phyloP scores from a whole-genome alignment of 1,140 invertebrate species.

The Trachymyrmex cornetzi region DNA sequence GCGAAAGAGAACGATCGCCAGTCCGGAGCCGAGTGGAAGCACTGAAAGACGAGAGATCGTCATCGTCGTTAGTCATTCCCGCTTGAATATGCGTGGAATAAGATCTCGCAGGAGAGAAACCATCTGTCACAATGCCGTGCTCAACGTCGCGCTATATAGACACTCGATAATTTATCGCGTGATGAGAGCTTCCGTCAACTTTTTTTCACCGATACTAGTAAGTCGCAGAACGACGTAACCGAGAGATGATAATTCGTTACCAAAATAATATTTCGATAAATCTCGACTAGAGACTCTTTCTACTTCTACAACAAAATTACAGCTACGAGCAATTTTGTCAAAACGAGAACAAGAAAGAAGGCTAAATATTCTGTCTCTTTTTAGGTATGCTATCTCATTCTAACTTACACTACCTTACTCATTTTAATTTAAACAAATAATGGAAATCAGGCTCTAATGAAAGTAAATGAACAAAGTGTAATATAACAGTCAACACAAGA shows the following conservation, averaged over 20 bases:
- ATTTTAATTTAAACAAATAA: no score
- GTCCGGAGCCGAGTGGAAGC: conserved; percentile 54
- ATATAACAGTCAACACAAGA: no score
- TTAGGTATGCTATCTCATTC: no score
- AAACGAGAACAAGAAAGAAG: no score
- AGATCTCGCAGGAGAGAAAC: conserved; percentile 26
- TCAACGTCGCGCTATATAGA: conserved; percentile 33
- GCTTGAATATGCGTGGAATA: conserved; percentile 28
- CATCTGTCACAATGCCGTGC: conserved; percentile 3
- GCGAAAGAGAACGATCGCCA: conserved; percentile 63
- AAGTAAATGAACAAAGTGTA: no score
- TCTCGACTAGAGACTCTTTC: neutral
- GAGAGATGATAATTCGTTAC: neutral
- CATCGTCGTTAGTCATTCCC: conserved; percentile 71
- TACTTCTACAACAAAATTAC: no score
- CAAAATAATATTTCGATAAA: neutral
- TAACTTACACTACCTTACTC: no score
- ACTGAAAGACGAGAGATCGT: conserved; percentile 63
- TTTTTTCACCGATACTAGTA: neutral
- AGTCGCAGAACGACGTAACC: neutral
- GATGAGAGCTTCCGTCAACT: conserved; percentile 26
- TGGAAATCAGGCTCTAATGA: no score
- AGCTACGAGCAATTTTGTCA: no score
- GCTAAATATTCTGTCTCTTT: no score
- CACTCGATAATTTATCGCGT: conserved; percentile 28